Base-by-base conservation (phyloP, 2,113 vertebrate genomes). In the Falco punctatus region DNA sequence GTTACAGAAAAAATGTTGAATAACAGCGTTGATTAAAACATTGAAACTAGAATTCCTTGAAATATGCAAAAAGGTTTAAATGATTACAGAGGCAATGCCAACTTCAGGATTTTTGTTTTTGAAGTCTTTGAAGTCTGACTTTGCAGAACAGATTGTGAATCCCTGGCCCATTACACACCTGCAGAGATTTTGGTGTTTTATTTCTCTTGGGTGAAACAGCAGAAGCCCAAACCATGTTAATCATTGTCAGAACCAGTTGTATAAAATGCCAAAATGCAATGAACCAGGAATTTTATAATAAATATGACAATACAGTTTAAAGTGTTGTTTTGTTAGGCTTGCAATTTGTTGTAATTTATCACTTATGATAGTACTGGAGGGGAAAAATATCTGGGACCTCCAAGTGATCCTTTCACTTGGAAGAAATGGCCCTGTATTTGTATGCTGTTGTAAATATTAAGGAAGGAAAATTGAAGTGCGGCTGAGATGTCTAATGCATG, bases 201-300 rank as follows among this genome's bases (percentile, higher is more conserved):
- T 98, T 98, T 98, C 98, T 98, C 98, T 97, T 98, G 98, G 98
- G 98, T 98, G 97, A 97, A 98, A 97, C 97, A 97, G 97, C 97
- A 95, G 96, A 98, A 97, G 97, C 98, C 97, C 96, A 97, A 98
- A 97, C 97, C 97, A 94, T 98, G 98, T 98, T 98, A 98, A 98
- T 98, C 98, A 98, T 96, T 98, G 98, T 99, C 98, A 98, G 98
- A 98, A 98, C 98, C 98, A 98, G 98, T 98, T 98, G 98, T 98
- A 98, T 96, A 98, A 98, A 98, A 98, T 98, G 98, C 97, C 98
- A 98, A 98, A 98, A 98, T 96, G 95, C 98, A 98, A 82, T 92
- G 98, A 98, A 98, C 97, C 97, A 96, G 94, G 96, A 91, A 85
- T 97, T 97, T 97, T 98, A 94, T 98, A 98, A 98, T 98, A 98